phyloP scores from a whole-genome alignment of 2,888 invertebrate genomes.

The Unio delphinus region DNA sequence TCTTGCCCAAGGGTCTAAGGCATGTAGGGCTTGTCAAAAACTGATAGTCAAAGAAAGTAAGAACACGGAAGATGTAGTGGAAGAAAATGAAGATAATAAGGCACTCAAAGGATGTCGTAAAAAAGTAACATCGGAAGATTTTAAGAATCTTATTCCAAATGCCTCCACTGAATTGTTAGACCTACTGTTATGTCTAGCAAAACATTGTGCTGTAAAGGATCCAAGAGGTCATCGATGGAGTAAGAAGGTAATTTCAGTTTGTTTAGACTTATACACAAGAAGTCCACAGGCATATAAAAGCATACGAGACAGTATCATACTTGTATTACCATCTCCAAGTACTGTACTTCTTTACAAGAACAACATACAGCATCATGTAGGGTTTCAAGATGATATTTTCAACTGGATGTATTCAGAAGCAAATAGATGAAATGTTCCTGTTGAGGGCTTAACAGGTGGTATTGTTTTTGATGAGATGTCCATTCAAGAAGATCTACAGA shows the following conservation, averaged over 20 bases:
- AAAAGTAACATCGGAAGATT: slow-evolving; percentile 6
- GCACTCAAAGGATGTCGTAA: background rate
- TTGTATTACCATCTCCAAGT: slow-evolving; percentile 7
- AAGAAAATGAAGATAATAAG: too few species aligned
- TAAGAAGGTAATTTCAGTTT: slow-evolving; percentile 6
- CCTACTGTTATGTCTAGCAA: slow-evolving; percentile 2
- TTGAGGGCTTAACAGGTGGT: slow-evolving; percentile 18
- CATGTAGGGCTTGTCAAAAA: too few species aligned
- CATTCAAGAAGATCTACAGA: slow-evolving; percentile 29
- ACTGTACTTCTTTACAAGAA: slow-evolving; percentile 18
- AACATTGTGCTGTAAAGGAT: background rate
- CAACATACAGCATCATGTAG: slow-evolving; percentile 18
- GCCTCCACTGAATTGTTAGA: slow-evolving; percentile 1
- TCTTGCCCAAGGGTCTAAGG: too few species aligned
- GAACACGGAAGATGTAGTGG: too few species aligned
- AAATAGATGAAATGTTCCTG: slow-evolving; percentile 9
- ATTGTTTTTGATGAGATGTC: slow-evolving; percentile 36
- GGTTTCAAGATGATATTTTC: slow-evolving; percentile 17
- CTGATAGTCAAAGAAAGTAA: too few species aligned
- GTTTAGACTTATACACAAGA: slow-evolving; percentile 11
- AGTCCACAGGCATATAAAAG: slow-evolving; percentile 7
- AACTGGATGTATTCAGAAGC: slow-evolving; percentile 36
- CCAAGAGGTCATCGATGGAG: slow-evolving; percentile 6
- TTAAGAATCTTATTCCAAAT: slow-evolving; percentile 1
- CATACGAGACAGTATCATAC: slow-evolving; percentile 3